Evolutionary conservation across 1,140 invertebrate genomes (phyloP).

Genomic region (Phymorhynchus buccinoides): DNA sequence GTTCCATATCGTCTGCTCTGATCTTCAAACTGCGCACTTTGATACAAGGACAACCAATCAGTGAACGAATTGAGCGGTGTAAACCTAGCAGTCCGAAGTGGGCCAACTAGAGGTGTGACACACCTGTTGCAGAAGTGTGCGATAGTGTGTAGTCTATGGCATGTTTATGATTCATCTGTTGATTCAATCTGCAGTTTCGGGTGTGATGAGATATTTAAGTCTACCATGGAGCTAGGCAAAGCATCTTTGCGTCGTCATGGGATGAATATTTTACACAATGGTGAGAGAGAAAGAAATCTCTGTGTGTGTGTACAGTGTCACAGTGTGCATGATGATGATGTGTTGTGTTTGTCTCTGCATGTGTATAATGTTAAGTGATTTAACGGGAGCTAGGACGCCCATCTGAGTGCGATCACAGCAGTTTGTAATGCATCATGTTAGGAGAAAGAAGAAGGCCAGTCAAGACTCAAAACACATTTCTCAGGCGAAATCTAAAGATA

Average conservation of each 20-base stretch:
- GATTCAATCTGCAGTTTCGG: background rate
- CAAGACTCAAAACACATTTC: no score
- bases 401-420: no score
- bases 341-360: no score
- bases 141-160: background rate
- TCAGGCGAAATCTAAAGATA: no score
- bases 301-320: no score
- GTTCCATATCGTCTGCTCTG: background rate
- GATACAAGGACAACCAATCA: background rate
- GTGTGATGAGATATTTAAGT: background rate
- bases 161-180: background rate
- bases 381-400: no score
- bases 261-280: slow-evolving; percentile 4
- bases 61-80: background rate
- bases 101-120: background rate
- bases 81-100: background rate
- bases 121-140: background rate
- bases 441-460: no score
- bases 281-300: background rate
- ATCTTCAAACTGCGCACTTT: background rate
- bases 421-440: no score
- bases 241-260: background rate
- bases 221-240: slow-evolving; percentile 10
- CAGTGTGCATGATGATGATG: no score
- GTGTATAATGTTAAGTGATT: no score